phyloP scores from a whole-genome alignment of 2,888 invertebrate genomes.

The Hipparchia semele region DNA sequence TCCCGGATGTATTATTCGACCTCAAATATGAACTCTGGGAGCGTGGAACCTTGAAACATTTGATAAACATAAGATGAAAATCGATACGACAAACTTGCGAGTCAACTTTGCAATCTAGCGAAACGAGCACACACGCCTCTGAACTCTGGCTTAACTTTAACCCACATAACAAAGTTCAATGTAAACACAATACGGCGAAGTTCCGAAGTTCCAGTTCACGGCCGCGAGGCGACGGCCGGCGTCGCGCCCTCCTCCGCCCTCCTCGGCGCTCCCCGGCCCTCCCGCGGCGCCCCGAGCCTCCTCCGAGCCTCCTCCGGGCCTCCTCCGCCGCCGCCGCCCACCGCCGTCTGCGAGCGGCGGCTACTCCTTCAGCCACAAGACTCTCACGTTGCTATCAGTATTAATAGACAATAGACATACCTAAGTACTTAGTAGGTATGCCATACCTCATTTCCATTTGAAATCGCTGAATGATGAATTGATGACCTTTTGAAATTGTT shows the following conservation, averaged over 20 bases:
- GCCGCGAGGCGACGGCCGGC: constrained; percentile 67
- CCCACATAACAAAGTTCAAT: constrained; percentile 84
- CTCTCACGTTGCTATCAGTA: constrained; percentile 18
- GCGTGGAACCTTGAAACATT: constrained; percentile 73
- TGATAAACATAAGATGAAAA: constrained; percentile 79
- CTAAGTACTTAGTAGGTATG: no score
- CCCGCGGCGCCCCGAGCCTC: constrained; percentile 12
- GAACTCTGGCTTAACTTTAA: constrained; percentile 83
- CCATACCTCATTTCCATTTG: no score
- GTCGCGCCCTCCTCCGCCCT: constrained; percentile 43
- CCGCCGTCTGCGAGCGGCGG: constrained; percentile 34
- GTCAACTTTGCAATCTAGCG: constrained; percentile 77
- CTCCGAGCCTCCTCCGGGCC: constrained; percentile 37
- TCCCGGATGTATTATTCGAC: constrained; percentile 22
- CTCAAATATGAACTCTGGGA: constrained; percentile 41
- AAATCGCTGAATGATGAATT: no score
- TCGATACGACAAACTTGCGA: constrained; percentile 78
- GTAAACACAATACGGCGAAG: constrained; percentile 83
- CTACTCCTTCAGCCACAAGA: constrained; percentile 38
- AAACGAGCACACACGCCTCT: constrained; percentile 74
- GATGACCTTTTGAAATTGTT: no score
- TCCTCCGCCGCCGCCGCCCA: constrained; percentile 31
- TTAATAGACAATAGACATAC: no score
- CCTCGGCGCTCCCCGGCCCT: constrained; percentile 32
- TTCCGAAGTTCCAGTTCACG: constrained; percentile 80